phyloP scores from a whole-genome alignment of 2,888 invertebrate species.

The Protonemura montana region DNA sequence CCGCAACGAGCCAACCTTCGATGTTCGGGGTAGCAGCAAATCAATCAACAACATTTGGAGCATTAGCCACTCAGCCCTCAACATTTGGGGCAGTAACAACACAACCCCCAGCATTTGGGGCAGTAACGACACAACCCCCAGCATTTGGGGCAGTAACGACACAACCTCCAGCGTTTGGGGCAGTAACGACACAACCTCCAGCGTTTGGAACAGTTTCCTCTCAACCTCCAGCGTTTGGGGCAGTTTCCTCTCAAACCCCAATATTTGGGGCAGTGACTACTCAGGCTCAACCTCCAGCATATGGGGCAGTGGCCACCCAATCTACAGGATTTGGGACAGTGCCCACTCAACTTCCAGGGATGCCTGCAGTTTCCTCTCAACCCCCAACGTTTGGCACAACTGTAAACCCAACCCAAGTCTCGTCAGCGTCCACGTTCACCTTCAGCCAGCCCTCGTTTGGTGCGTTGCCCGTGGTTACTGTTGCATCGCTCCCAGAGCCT shows the following conservation, averaged over 20 bases:
- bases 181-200: background rate
- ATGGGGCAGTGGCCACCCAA: background rate
- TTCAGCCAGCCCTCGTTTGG: too few relatives aligned
- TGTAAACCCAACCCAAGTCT: slow-evolving; percentile 41
- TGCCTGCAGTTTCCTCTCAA: background rate
- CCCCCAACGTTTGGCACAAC: slow-evolving; percentile 40
- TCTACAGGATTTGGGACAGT: background rate
- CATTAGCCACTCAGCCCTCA: background rate
- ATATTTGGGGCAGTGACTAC: too few relatives aligned
- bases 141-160: background rate
- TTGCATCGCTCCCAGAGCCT: too few relatives aligned
- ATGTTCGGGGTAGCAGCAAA: background rate
- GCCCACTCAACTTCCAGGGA: background rate
- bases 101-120: background rate
- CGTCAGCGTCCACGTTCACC: slow-evolving; percentile 36
- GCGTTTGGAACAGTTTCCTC: slow-evolving; percentile 22
- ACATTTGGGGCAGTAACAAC: background rate
- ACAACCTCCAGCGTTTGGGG: slow-evolving; percentile 2
- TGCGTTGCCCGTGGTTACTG: too few relatives aligned
- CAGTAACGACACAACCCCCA: background rate
- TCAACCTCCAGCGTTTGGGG: background rate
- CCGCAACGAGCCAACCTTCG: background rate
- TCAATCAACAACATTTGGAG: background rate
- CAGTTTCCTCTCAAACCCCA: background rate
- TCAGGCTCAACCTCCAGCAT: background rate